A percentile compares a stretch with the other conserved stretches of the same genome.
Conservation (phyloP, 2,888 invertebrate species). For the Eupelmus urozonus region DNA sequence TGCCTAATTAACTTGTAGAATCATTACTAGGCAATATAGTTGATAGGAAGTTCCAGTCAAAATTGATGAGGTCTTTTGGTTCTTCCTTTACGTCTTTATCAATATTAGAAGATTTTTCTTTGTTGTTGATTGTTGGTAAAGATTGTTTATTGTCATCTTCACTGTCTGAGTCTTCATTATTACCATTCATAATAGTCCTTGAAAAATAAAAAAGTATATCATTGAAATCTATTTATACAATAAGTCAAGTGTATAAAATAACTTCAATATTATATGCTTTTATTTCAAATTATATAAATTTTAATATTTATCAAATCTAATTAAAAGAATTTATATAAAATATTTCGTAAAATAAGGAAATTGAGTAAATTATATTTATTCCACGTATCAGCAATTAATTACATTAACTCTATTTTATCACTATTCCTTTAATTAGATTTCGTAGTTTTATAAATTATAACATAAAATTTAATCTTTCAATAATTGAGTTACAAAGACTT, state of each 20-base stretch:
- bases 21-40: conserved; percentile 68
- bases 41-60: conserved; percentile 71
- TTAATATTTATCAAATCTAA: too few relatives aligned
- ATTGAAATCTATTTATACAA: too few relatives aligned
- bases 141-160: conserved; percentile 63
- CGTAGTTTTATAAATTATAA: not conserved
- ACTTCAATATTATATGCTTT: too few relatives aligned
- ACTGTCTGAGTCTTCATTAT: conserved; percentile 60
- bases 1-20: not conserved
- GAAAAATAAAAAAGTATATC: conserved; percentile 8
- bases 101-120: conserved; percentile 54
- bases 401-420: too few relatives aligned
- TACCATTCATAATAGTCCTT: conserved; percentile 49
- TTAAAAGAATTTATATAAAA: too few relatives aligned
- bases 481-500: too few relatives aligned
- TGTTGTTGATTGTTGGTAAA: conserved; percentile 31
- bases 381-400: too few relatives aligned
- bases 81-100: conserved; percentile 58
- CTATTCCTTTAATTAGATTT: too few relatives aligned
- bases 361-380: too few relatives aligned
- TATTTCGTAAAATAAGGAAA: too few relatives aligned
- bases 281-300: too few relatives aligned
- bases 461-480: not conserved
- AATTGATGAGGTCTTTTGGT: conserved; percentile 61
- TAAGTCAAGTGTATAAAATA: too few relatives aligned